Base-by-base conservation (phyloP, 1,140 invertebrate genomes). In the Drosophila ambigua region DNA sequence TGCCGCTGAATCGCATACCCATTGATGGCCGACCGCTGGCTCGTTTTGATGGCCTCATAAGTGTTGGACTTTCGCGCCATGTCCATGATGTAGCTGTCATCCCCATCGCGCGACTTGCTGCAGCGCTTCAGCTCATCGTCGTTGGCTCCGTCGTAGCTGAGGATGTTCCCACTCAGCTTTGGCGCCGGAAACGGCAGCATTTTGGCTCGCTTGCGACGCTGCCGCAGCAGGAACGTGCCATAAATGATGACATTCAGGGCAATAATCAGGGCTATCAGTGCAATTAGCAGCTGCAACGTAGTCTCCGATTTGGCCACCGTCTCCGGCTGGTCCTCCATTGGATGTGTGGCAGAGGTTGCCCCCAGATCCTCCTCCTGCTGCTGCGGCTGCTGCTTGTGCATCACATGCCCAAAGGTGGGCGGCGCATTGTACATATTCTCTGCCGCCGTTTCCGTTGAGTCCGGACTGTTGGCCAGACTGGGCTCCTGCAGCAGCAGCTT, bases 201-300 rank as follows among this genome's bases (percentile, higher is more conserved):
- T 3, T 65, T 77, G 26, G 60, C 67, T 6, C 71, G 66, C 31
- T 88, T 85, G 16, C 80, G 83, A 11, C 89, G 85, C 43, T 90
- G 84, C 2, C 90, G 75, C 39, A 91, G 2, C 41, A 91, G 26
- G 26, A 92, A 91, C 5, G 89, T 91, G 0, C 76, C 78, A 31
- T 91, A 84, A 16, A 92, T 91, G 35, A 80, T 67, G 13, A 98
- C 90, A 91, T 98, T 98, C 11, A 98, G 92, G n/a, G 97, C 92
- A 2, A 98, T 92, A 83, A 98, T 96, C 23, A 96, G 92, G 41
- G 96, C 93, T 15, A 95, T 96, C 23, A 98, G 94, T 0, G 95
- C 95, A 11, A 98, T 95, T 46, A 97, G 94, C 48, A 98, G 93
- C 53, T 94, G 95, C 48, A 96, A 92, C 2, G 95, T 94, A 4